Conservation (phyloP, 2,888 invertebrate genomes). For the Euproctis similis region DNA sequence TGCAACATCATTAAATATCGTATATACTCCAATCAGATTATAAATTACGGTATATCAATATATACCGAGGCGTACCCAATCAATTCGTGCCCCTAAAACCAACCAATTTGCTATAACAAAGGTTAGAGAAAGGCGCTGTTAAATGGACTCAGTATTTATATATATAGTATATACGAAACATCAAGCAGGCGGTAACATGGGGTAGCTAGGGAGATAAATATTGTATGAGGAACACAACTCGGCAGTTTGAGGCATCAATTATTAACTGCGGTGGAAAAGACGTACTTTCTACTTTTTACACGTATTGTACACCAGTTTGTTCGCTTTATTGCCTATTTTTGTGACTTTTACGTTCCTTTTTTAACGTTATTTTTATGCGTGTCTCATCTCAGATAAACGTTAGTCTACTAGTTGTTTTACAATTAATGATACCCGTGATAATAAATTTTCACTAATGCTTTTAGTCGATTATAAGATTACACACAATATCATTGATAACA, state of each 20-base stretch:
- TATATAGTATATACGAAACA: constrained; percentile 33
- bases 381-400: constrained; percentile 22
- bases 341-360: constrained; percentile 54
- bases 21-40: too few relatives aligned
- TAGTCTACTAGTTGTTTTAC: constrained; percentile 23
- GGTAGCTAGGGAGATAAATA: constrained; percentile 64
- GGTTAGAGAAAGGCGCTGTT: constrained; percentile 31
- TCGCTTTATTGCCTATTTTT: constrained; percentile 62
- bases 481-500: too few relatives aligned
- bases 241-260: constrained; percentile 72
- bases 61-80: constrained; percentile 30
- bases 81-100: constrained; percentile 34
- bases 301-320: constrained; percentile 54
- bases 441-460: too few relatives aligned
- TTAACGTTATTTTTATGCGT: constrained; percentile 54
- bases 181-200: constrained; percentile 64
- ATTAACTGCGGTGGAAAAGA: constrained; percentile 66
- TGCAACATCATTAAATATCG: too few relatives aligned
- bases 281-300: constrained; percentile 60
- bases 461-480: too few relatives aligned
- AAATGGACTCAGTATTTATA: constrained; percentile 33
- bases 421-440: constrained; percentile 24
- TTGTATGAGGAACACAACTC: constrained; percentile 74
- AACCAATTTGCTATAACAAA: constrained; percentile 38
- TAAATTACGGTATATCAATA: too few relatives aligned